Evolutionary conservation across 2,888 invertebrate species (phyloP).

Genomic region (Macrosiphum euphorbiae): DNA sequence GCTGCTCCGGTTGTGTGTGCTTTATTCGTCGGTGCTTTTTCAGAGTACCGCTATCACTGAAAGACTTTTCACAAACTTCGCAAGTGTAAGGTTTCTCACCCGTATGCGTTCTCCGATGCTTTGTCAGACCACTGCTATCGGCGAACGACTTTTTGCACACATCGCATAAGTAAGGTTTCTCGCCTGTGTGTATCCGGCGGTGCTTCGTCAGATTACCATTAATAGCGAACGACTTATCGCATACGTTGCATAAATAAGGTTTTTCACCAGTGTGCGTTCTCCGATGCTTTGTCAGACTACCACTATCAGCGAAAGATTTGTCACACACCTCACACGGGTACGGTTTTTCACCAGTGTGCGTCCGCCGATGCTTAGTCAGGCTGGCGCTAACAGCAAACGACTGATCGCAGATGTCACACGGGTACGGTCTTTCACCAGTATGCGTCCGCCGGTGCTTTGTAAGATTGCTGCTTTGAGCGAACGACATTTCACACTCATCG

Average conservation of each 20-base stretch:
- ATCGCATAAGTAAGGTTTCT: background rate
- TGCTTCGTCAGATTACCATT: background rate
- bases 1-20: background rate
- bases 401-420: background rate
- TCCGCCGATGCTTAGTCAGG: background rate
- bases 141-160: background rate
- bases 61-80: background rate
- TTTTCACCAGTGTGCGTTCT: background rate
- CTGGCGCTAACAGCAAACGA: background rate
- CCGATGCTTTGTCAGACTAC: background rate
- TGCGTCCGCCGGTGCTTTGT: conserved; percentile 92
- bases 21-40: background rate
- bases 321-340: conserved; percentile 93
- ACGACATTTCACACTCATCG: conserved; percentile 85
- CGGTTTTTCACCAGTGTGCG: conserved; percentile 86
- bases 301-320: conserved; percentile 83
- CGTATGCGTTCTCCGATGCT: background rate
- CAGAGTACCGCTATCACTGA: background rate
- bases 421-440: conserved; percentile 84
- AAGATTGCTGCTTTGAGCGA: conserved; percentile 91
- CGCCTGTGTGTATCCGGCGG: background rate
- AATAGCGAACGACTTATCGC: background rate
- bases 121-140: background rate
- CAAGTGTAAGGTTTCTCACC: background rate
- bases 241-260: background rate